Evolutionary conservation across 2,113 vertebrate genomes (phyloP).

Genomic region (Triplophysa tibetana): DNA sequence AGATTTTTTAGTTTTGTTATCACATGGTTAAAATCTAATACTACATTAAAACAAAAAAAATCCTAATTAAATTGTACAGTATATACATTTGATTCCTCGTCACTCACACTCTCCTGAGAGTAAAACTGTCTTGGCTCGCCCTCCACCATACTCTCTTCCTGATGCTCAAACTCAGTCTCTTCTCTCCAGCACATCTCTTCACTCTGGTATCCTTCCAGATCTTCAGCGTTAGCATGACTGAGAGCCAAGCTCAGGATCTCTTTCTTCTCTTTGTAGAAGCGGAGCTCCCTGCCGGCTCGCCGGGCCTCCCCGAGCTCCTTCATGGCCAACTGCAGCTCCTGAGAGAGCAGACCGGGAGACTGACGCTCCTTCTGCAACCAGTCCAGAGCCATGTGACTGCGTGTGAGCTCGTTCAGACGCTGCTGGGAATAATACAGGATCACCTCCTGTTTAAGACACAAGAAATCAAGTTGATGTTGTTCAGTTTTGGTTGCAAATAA

Average conservation of each 20-base stretch:
- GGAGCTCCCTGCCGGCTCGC: conserved; percentile 75
- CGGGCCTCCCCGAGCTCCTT: conserved; percentile 76
- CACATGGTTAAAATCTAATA: background rate
- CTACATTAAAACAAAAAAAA: background rate
- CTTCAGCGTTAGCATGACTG: conserved; percentile 69
- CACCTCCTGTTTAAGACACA: conserved; percentile 69
- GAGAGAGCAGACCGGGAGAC: conserved; percentile 73
- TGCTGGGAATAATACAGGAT: conserved; percentile 81
- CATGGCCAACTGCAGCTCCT: conserved; percentile 74
- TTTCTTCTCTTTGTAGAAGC: conserved; percentile 82
- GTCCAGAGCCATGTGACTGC: conserved; percentile 82
- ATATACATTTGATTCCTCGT: conserved; percentile 39
- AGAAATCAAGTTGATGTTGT: background rate
- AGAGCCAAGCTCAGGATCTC: conserved; percentile 79
- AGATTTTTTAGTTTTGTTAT: background rate
- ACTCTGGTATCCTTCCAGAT: conserved; percentile 31
- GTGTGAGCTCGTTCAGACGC: conserved; percentile 75
- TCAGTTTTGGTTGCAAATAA: too few relatives aligned
- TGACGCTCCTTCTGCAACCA: conserved; percentile 78
- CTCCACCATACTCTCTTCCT: conserved; percentile 18
- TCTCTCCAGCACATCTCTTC: conserved; percentile 43
- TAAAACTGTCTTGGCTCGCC: conserved; percentile 40
- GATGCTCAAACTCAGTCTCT: conserved; percentile 31
- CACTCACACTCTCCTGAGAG: conserved; percentile 44
- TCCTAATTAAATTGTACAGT: conserved; percentile 3